Evolutionary conservation across 2,113 vertebrate species (phyloP).

Genomic region (Vulpes lagopus): DNA sequence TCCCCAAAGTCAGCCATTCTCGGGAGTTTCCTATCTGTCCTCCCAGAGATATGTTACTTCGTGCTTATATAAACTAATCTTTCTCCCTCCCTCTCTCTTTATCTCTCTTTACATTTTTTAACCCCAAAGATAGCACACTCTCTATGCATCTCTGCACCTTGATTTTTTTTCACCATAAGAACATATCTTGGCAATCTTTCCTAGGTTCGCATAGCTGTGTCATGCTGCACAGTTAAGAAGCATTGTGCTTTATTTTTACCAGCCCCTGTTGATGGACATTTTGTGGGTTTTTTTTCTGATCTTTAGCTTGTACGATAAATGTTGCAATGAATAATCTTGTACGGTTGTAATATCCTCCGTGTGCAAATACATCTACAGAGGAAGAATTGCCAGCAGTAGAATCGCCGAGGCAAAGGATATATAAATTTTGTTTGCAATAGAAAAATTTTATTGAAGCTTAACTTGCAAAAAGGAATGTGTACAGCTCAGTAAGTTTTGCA

Average conservation of each 20-base stretch:
- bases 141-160: background rate
- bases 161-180: background rate
- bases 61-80: background rate
- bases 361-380: background rate
- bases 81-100: background rate
- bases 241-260: background rate
- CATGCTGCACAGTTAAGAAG: accelerated
- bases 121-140: background rate
- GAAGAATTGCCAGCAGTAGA: background rate
- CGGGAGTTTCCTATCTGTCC: background rate
- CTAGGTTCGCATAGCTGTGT: no score
- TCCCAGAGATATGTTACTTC: background rate
- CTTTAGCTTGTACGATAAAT: background rate
- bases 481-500: background rate
- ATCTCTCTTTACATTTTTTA: background rate
- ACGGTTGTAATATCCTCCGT: background rate
- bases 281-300: background rate
- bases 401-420: background rate
- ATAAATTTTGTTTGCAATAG: background rate
- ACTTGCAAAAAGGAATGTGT: background rate
- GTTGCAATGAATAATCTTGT: background rate
- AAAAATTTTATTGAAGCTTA: background rate
- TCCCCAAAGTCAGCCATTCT: background rate
- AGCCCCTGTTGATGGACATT: background rate
- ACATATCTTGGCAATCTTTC: background rate